These are phyloP conservation scores for Sycophila sp. DNA, from an alignment of 1,140 invertebrate species.

Conservation along the genomic window DNA sequence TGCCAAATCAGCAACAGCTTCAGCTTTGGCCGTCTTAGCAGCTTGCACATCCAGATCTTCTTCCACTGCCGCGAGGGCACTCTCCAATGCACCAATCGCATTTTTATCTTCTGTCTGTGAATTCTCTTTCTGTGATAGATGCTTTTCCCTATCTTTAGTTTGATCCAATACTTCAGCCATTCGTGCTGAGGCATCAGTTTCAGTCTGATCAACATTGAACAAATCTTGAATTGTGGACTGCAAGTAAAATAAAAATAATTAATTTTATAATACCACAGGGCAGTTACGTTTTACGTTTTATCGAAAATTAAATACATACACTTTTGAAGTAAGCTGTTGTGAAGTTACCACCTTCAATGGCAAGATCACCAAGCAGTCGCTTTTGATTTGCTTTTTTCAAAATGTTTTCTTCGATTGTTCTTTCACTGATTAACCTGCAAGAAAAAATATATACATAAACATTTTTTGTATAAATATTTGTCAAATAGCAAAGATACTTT, in stretches of 20 bases:
- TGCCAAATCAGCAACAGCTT: conserved; percentile 91
- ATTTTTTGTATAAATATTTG: background rate
- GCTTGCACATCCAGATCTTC: conserved; percentile 95
- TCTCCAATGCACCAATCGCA: conserved; percentile 78
- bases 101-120: conserved; percentile 68
- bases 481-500: background rate
- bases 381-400: conserved; percentile 99
- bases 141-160: conserved; percentile 60
- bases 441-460: background rate
- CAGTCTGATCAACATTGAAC: conserved; percentile 81
- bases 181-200: conserved; percentile 70
- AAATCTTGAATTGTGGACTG: conserved; percentile 92
- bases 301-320: conserved; percentile 67
- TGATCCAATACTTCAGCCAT: conserved; percentile 73
- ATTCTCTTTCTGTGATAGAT: conserved; percentile 52
- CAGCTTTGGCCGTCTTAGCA: conserved; percentile 88
- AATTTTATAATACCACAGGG: conserved; percentile 3
- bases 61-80: conserved; percentile 89
- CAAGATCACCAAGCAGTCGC: conserved; percentile 92
- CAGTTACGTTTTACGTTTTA: conserved; percentile 1
- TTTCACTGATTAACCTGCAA: conserved; percentile 88
- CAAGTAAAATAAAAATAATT: conserved; percentile 43
- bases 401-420: conserved; percentile 99
- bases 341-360: conserved; percentile 99
- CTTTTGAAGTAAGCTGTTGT: conserved; percentile 97